These are phyloP conservation scores for Ammodytes dubius DNA, from an alignment of 2,113 vertebrate genomes.

Conservation along the genomic window DNA sequence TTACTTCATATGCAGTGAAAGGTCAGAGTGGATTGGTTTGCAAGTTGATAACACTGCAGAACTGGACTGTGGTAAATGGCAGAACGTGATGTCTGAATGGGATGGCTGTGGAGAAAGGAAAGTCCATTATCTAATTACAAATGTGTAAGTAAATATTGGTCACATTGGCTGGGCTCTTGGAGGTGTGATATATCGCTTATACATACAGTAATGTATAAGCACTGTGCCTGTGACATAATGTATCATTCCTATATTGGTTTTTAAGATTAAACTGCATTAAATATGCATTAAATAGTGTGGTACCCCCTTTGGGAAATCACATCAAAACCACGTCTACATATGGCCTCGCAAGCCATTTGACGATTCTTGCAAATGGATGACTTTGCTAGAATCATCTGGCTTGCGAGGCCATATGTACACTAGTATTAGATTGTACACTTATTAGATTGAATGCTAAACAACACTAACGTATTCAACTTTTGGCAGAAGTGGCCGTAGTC, in stretches of 20 bases:
- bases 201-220: not conserved
- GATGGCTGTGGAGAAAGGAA: not conserved
- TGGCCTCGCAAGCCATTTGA: too few relatives aligned
- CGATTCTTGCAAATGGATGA: too few relatives aligned
- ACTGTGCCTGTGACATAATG: not conserved
- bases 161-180: not conserved
- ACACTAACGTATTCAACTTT: not conserved
- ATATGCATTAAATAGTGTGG: slow-evolving; percentile 20
- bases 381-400: not conserved
- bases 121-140: not conserved
- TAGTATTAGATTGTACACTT: not conserved
- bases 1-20: too few relatives aligned
- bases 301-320: not conserved
- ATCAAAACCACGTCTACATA: too few relatives aligned
- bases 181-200: not conserved
- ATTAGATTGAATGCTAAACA: not conserved
- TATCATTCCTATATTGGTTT: not conserved
- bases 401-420: not conserved
- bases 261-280: slow-evolving; percentile 31
- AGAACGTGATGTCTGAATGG: not conserved
- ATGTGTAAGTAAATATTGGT: not conserved
- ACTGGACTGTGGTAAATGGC: not conserved
- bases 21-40: not conserved
- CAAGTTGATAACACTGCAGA: not conserved
- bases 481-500: too few relatives aligned